These are phyloP conservation scores for Pollicipes pollicipes DNA, from an alignment of 1,140 invertebrate species.

Conservation along the genomic window DNA sequence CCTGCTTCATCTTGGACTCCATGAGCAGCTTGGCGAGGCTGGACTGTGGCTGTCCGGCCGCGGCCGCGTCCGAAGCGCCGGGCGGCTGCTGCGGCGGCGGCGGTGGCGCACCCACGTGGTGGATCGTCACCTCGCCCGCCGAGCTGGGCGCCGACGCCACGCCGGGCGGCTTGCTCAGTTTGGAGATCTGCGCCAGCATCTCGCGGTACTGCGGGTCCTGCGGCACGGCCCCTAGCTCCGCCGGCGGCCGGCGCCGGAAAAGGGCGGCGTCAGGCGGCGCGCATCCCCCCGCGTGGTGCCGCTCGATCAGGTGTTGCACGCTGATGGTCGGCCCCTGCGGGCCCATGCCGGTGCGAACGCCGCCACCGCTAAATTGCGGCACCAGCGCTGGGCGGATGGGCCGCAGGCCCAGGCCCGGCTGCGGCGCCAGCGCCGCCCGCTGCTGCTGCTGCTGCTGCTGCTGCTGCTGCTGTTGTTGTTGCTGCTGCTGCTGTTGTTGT, in stretches of 20 bases:
- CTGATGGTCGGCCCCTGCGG: constrained; percentile 55
- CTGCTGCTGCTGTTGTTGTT: constrained; percentile 16
- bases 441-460: constrained; percentile 20
- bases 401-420: constrained; percentile 10
- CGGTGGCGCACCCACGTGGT: not conserved
- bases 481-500: no score
- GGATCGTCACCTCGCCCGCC: not conserved
- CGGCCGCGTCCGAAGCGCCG: not conserved
- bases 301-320: constrained; percentile 62
- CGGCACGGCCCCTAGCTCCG: not conserved
- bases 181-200: constrained; percentile 55
- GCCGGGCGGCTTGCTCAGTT: constrained; percentile 30
- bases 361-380: constrained; percentile 8
- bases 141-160: not conserved
- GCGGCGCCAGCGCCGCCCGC: constrained; percentile 10
- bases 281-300: constrained; percentile 45
- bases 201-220: constrained; percentile 41
- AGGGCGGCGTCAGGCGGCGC: constrained; percentile 6
- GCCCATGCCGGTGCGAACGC: constrained; percentile 25
- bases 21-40: constrained; percentile 34
- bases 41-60: constrained; percentile 9
- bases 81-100: no score
- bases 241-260: constrained; percentile 5
- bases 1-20: constrained; percentile 24
- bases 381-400: constrained; percentile 16